A percentile compares a stretch with the other conserved stretches of the same genome.
Evolutionary conservation across 2,797 vertebrate species (phyloP).

Genomic region (Hyperoplus lanceolatus): DNA sequence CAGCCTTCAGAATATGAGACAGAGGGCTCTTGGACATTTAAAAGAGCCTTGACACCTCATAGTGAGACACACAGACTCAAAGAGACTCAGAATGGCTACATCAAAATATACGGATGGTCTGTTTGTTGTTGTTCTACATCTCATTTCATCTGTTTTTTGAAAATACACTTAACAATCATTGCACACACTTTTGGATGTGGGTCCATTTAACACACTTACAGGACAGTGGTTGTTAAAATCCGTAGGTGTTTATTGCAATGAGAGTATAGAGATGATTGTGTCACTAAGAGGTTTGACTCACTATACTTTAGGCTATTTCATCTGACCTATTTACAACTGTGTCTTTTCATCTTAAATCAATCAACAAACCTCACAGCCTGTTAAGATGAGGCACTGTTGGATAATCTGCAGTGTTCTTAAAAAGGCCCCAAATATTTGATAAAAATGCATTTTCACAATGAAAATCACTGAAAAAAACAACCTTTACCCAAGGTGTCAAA

Average conservation of each 20-base stretch:
- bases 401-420: neutral
- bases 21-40: too few species aligned
- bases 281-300: too few species aligned
- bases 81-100: neutral
- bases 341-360: neutral
- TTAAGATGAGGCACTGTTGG: neutral
- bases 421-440: neutral
- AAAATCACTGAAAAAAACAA: neutral
- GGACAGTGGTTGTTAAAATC: neutral
- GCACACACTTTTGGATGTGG: neutral
- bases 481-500: neutral
- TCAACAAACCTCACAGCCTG: neutral
- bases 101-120: too few species aligned
- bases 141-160: accelerated
- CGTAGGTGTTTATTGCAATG: neutral
- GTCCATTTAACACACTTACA: neutral
- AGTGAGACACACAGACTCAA: neutral
- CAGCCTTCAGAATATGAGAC: neutral
- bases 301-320: neutral
- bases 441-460: neutral
- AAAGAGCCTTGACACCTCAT: too few species aligned
- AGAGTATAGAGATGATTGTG: too few species aligned
- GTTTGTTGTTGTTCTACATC: neutral
- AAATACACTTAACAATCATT: neutral
- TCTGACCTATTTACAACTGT: neutral